phyloP scores from a whole-genome alignment of 1,140 invertebrate species.

The Liolophura sinensis region DNA sequence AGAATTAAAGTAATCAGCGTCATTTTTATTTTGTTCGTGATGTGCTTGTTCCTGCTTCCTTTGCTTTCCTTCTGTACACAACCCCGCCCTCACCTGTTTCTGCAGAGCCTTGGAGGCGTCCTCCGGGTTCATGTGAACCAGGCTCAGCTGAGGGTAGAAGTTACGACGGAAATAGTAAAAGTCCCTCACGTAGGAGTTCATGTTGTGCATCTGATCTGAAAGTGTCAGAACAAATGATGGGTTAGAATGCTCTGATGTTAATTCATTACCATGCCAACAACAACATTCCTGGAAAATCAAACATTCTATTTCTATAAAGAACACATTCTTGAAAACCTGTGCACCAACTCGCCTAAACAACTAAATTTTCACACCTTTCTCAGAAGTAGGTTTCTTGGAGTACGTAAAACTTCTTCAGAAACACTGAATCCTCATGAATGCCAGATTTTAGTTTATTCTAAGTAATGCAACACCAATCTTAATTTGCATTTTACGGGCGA shows the following conservation, averaged over 20 bases:
- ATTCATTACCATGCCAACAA: no score
- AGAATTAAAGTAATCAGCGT: no score
- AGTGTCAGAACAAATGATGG: conserved; percentile 11
- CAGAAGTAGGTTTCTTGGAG: no score
- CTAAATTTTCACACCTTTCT: no score
- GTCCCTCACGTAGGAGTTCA: conserved; percentile 91
- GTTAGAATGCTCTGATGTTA: no score
- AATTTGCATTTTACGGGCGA: no score
- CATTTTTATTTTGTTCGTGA: not conserved
- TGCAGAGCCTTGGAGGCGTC: conserved; percentile 91
- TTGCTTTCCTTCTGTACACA: not conserved
- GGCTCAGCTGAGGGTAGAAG: conserved; percentile 93
- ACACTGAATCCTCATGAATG: no score
- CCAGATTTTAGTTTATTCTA: no score
- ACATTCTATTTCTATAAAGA: not conserved
- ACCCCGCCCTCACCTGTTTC: conserved; percentile 65
- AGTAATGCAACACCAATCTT: no score
- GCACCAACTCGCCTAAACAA: no score
- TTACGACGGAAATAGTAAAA: conserved; percentile 99
- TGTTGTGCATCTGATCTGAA: conserved; percentile 91
- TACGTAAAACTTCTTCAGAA: no score
- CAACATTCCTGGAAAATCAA: no score
- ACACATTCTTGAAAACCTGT: not conserved
- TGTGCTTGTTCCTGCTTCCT: not conserved
- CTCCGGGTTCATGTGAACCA: conserved; percentile 92